Evolutionary conservation across 2,888 invertebrate species (phyloP), one percentile per base, ranked within the genome.

Genomic region (Diadromus collaris): DNA sequence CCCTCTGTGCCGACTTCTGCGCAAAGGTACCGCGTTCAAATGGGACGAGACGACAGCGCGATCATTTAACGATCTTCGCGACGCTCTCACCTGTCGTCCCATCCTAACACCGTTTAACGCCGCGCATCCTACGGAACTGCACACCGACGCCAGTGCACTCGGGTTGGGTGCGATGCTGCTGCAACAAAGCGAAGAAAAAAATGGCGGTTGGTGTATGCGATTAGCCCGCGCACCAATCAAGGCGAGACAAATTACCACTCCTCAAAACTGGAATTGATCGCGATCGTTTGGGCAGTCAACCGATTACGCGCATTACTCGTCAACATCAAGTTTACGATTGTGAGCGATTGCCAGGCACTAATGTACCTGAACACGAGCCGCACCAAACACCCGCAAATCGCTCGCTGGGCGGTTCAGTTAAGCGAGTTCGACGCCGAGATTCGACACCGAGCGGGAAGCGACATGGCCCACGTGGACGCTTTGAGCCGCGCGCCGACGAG

Each of bases 391-490:
- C 60, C 75, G n/a, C 78, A 76, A 46, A 80, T 84, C 29, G 82
- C 82, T 6, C 56, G 85, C 38, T 85, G 85, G 85, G 80, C 63
- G 21, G 56, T 38, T 32, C 58, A 71, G 4, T 51, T 84, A 19
- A 51, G 75, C 5, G 85, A 86, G 34, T 86, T 80, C 77, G 79
- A 82, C 51, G 72, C 71, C 54, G 82, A 81, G 58, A 83, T 86
- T 0, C 54, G 76, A 41, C 80, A 85, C 58, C 61, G 81, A 19
- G 58, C 63, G 19, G 85, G 84, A 21, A 74, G 77, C 10, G 41
- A 74, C n/a, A 84, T 87, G 82, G 44, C 48, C 6, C 86, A 86
- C 74, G 84, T 84, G 5, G 84, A 85, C 63, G 73, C 80, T 4
- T 41, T 86, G n/a, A 80, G 82, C 41, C 64, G 85, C 69, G 82